phyloP scores from a whole-genome alignment of 2,888 invertebrate genomes.

The Myopa tessellatipennis region DNA sequence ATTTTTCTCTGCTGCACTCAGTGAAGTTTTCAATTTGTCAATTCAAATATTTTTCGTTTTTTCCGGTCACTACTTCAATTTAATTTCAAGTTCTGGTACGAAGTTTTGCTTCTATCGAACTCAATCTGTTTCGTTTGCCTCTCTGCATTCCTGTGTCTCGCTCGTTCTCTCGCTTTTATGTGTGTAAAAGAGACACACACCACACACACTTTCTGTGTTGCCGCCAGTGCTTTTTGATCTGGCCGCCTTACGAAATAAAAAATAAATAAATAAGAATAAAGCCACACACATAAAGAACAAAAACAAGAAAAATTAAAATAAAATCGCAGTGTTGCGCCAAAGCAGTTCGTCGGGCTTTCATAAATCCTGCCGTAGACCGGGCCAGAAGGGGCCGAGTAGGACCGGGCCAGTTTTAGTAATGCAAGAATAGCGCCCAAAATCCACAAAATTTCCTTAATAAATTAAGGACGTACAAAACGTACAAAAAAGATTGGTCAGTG shows the following conservation, averaged over 20 bases:
- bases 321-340: conserved; percentile 13
- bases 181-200: no score
- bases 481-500: no score
- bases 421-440: no score
- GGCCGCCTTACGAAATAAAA: conserved; percentile 11
- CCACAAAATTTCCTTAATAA: no score
- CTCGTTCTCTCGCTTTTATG: no score
- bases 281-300: not conserved
- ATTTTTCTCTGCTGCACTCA: conserved; percentile 2
- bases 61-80: not conserved
- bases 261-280: conserved; percentile 2
- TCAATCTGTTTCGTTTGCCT: not conserved
- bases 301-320: not conserved
- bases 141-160: not conserved
- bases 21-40: not conserved
- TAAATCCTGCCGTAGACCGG: no score
- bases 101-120: not conserved
- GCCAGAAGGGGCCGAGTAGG: no score
- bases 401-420: no score
- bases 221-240: conserved; percentile 27
- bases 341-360: not conserved
- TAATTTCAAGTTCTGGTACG: not conserved
- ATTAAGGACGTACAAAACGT: no score
- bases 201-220: not conserved
- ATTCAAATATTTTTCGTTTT: not conserved